Base-by-base conservation (phyloP, 64 coral and sea anemone species). In the Stichodactyla helianthus region DNA sequence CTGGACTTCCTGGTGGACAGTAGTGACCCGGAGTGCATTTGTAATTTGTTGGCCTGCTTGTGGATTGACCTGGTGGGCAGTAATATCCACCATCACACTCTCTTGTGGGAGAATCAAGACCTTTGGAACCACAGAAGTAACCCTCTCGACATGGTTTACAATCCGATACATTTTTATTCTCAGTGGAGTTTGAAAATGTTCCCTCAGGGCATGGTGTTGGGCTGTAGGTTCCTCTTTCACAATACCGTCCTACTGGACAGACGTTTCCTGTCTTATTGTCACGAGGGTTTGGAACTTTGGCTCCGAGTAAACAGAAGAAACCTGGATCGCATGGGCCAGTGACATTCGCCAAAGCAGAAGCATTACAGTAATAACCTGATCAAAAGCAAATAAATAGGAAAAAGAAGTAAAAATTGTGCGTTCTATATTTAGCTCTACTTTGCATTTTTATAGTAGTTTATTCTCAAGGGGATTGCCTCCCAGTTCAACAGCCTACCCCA, bases 281-380 rank as follows among this genome's bases (percentile, higher is more conserved):
- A 6, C 55, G 81, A 44, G 97, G 97, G 50, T 92, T 88, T 19
- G 97, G 18, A 86, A 87, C 82, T 59, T 86, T 93, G 61, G 97
- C 97, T 13, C 97, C 97, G 52, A 80, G 84, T 5, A 82, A 51
- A 27, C 97, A 99, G 82, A 92, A 99, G 53, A 88, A 95, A 7
- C 97, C 97, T 79, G 90, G 85, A 61, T 99, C 93, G 82, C 97
- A 99, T n/a, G 90, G 93, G 6, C 87, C 97, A 54, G 97, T 83
- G 20, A 93, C 93, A 63, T 94, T 91, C 20, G 93, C 86, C 19
- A 99, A 85, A n/a, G 88, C 90, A 25, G 82, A 50, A 20, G 71
- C 87, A 8, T 63, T 84, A 83, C 97, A 99, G 68, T 86, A 99
- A 84, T 95, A 76, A 53, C 97, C 97, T 99, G 53, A 87, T 55